Conservation (phyloP, 23 tunicate genomes). For the Corella eumyota region DNA sequence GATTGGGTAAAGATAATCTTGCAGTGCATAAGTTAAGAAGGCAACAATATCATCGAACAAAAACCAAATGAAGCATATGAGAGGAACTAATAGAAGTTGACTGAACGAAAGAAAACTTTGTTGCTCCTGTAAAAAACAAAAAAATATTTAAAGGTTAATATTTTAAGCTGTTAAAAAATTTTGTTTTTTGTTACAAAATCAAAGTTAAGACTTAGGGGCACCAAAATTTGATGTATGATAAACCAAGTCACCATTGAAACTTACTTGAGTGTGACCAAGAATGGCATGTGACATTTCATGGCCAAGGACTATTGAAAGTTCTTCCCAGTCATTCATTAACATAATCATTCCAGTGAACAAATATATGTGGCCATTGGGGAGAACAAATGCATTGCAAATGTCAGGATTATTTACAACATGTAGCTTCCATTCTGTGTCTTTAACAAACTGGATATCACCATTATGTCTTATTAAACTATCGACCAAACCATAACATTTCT, state of each 20-base stretch:
- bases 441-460: conserved; percentile 43
- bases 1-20: conserved; percentile 36
- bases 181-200: no score
- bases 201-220: no score
- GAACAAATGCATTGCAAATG: conserved; percentile 65
- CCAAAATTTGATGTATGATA: no score
- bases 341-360: conserved; percentile 77
- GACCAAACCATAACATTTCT: conserved; percentile 22
- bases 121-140: conserved; percentile 48
- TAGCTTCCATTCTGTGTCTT: conserved; percentile 55
- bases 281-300: conserved; percentile 95
- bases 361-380: conserved; percentile 83
- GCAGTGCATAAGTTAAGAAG: conserved; percentile 31
- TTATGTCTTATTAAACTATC: conserved; percentile 20
- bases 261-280: conserved; percentile 84
- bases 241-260: no score
- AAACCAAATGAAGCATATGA: conserved; percentile 79
- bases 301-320: conserved; percentile 66
- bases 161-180: no score
- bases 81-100: conserved; percentile 56
- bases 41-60: conserved; percentile 73
- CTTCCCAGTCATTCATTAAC: conserved; percentile 51
- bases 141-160: no score
- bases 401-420: conserved; percentile 51
- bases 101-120: conserved; percentile 75